Evolutionary conservation across 2,888 invertebrate genomes (phyloP), one percentile per base, ranked within the genome.

Genomic region (Sphecodes monilicornis): DNA sequence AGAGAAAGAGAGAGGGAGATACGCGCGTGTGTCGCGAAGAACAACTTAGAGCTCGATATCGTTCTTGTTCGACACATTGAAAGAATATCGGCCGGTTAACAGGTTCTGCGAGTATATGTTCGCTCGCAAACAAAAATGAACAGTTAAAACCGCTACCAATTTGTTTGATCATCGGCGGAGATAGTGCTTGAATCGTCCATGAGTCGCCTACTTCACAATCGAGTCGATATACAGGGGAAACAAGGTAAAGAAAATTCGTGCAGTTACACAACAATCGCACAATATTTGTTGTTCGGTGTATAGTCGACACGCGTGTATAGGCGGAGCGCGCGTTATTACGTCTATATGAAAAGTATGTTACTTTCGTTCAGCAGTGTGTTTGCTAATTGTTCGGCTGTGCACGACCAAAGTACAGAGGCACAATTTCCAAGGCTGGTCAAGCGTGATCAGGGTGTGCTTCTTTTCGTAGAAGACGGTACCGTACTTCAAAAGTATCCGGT

Each of bases 181-280:
- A 83, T 80, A 82, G 76, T 29, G 29, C 18, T 39, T 60, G 84
- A 86, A 82, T 75, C 80, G 69, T 85, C 78, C 73, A 73, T 78
- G 82, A 82, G 80, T 86, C 83, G 78, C 76, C 80, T 80, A 69
- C 70, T 83, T 81, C 82, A 85, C 78, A 77, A 86, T 80, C 68
- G 68, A 81, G 50, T 84, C 70, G 50, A 80, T 80, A 80, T 76
- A 73, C 71, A 73, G 68, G 50, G 73, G 73, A 73, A 78, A 77
- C 69, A 84, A 29, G 50, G n/a, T 43, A 69, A 39, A 84, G 78
- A 76, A 80, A 82, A 74, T 74, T 81, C 82, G 82, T 78, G 84
- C 87, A 76, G 46, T 83, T 88, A 88, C 81, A 89, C 81, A 89
- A 85, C 84, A 76, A 76, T 82, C 84, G 80, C 76, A 57, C 60